Conservation (phyloP, 2,888 invertebrate species). For the Apamea anceps region DNA sequence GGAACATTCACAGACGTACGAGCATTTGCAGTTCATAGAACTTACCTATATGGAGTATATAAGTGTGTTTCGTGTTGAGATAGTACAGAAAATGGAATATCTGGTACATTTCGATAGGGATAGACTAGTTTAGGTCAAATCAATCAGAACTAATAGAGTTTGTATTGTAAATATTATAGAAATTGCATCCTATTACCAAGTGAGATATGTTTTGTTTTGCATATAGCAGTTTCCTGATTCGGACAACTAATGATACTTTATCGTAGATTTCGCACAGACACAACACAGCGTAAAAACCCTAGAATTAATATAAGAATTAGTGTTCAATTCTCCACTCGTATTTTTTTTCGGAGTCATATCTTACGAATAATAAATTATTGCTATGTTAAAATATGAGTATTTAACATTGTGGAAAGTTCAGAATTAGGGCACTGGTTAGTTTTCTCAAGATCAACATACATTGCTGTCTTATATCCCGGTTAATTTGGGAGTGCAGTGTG, state of each 20-base stretch:
- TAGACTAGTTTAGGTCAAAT: background rate
- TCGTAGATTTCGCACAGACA: background rate
- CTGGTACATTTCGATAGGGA: constrained; percentile 6
- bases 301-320: background rate
- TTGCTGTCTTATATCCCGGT: constrained; percentile 33
- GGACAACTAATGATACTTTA: background rate
- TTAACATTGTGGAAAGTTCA: background rate
- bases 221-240: background rate
- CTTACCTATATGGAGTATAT: background rate
- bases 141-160: constrained; percentile 1
- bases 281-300: background rate
- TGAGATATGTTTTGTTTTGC: background rate
- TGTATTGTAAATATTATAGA: background rate
- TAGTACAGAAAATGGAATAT: constrained; percentile 9
- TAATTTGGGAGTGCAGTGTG: constrained; percentile 47
- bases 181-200: constrained; percentile 2
- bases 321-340: background rate
- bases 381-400: background rate
- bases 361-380: background rate
- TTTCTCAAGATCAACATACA: constrained; percentile 39
- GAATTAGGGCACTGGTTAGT: constrained; percentile 24
- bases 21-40: background rate
- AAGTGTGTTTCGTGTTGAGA: constrained; percentile 10
- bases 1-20: background rate
- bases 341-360: background rate